Evolutionary conservation across 2,888 invertebrate species (phyloP).

Genomic region (Seladonia tumulorum): DNA sequence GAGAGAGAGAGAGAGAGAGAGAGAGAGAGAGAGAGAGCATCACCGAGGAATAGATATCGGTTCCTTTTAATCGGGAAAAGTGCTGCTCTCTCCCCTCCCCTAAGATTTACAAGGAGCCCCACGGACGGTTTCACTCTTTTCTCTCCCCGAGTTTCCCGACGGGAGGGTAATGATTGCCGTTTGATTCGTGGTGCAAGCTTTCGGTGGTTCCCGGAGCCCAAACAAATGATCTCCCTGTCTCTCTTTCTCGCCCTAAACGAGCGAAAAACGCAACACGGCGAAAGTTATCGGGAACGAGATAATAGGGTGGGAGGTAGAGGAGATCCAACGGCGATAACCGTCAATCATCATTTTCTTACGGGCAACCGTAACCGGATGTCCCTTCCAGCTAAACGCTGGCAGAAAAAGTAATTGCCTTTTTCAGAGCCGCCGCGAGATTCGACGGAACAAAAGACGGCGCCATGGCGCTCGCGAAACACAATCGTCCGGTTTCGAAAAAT

Average conservation of each 20-base stretch:
- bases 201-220: background rate
- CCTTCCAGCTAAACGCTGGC: background rate
- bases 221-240: background rate
- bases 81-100: slow-evolving; percentile 40
- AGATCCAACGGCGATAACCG: background rate
- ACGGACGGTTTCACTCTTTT: background rate
- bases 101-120: slow-evolving; percentile 46
- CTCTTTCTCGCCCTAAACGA: background rate
- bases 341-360: slow-evolving; percentile 7
- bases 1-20: background rate
- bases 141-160: background rate
- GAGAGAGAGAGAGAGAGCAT: background rate
- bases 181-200: slow-evolving; percentile 9
- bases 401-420: slow-evolving; percentile 14
- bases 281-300: slow-evolving; percentile 1
- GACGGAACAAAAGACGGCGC: background rate
- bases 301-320: background rate
- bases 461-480: background rate
- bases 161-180: background rate
- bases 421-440: background rate
- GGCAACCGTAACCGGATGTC: background rate
- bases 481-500: background rate
- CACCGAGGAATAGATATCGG: slow-evolving; percentile 46
- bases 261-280: background rate
- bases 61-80: slow-evolving; percentile 65